Evolutionary conservation across 2,113 vertebrate genomes (phyloP), one percentile per base, ranked within the genome.

Genomic region (Scomber japonicus): DNA sequence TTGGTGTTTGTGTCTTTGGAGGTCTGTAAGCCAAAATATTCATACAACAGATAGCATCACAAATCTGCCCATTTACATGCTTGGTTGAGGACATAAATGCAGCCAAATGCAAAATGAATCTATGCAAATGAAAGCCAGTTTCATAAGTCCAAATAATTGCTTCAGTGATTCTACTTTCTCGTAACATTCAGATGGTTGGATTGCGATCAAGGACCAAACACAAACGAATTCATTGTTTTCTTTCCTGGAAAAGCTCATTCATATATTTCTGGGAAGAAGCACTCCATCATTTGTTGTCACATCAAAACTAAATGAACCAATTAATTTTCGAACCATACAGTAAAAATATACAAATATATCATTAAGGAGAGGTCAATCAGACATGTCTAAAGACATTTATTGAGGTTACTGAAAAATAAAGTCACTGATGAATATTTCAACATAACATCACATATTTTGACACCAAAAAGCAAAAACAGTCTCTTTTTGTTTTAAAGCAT

Each of bases 91-190:
- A 60, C 46, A 35, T 30, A 50, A 14, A 21, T 21, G 46, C 9
- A 24, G 55, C 40, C 31, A 50, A 62, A 89, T 75, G 65, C 56
- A 71, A 71, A 44, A 59, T 75, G 67, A 63, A 81, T 66, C 45
- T 31, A 40, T 8, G 35, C 35, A 40, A 40, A 16, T 30, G 4
- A 51, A 70, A 61, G 15, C 11, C 13, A 14, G 24, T 61, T 67
- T 81, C 11, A 40, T 40, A 44, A 49, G 3, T 50, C 24, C 45
- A 45, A 3, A 64, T 75, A 46, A 77, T 62, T 15, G 4, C 48
- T 50, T 63, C 5, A 3, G 3, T 57, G 11, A 2, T 27, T 14
- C 19, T 9, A 49, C 70, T 59, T 71, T 78, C 15, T 53, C 64
- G 6, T 59, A 63, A 67, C 71, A 62, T 50, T 40, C 27, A 60